These are phyloP conservation scores for Crocallis elinguaria DNA, from an alignment of 2,888 invertebrate genomes.

Conservation along the genomic window DNA sequence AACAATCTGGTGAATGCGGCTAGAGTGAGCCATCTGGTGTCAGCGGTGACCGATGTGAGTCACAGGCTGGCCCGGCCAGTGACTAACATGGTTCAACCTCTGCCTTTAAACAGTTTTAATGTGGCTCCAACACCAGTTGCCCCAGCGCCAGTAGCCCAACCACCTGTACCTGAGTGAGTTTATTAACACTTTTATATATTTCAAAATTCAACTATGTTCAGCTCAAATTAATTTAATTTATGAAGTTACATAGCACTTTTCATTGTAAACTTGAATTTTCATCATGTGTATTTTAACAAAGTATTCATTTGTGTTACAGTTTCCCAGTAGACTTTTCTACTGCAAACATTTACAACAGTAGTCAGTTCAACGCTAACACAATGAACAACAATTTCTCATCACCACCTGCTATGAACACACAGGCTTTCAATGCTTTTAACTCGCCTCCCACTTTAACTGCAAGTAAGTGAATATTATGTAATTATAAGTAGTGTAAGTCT, in stretches of 20 bases:
- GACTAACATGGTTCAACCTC: slow-evolving; percentile 58
- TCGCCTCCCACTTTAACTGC: slow-evolving; percentile 51
- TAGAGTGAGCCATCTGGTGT: slow-evolving; percentile 62
- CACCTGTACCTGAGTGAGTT: slow-evolving; percentile 76
- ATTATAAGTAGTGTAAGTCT: background rate
- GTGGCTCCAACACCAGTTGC: slow-evolving; percentile 38
- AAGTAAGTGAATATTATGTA: slow-evolving; percentile 58
- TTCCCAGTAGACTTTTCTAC: slow-evolving; percentile 90
- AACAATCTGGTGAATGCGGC: slow-evolving; percentile 59
- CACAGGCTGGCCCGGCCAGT: slow-evolving; percentile 70
- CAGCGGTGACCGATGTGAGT: slow-evolving; percentile 54
- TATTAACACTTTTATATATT: background rate
- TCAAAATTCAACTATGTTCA: background rate
- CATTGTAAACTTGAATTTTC: too few relatives aligned
- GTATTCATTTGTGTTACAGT: slow-evolving; percentile 57
- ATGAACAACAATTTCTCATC: slow-evolving; percentile 66
- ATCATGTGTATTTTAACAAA: slow-evolving; percentile 7
- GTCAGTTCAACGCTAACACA: slow-evolving; percentile 69
- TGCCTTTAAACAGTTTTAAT: slow-evolving; percentile 48
- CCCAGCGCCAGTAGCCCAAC: slow-evolving; percentile 31
- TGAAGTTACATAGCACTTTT: too few relatives aligned
- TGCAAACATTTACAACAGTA: slow-evolving; percentile 89
- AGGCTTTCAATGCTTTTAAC: slow-evolving; percentile 64
- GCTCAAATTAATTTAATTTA: too few relatives aligned
- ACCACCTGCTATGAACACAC: slow-evolving; percentile 72